Evolutionary conservation across 1,140 invertebrate species (phyloP), one percentile per base, ranked within the genome.

Genomic region (Drosophila melanica): DNA sequence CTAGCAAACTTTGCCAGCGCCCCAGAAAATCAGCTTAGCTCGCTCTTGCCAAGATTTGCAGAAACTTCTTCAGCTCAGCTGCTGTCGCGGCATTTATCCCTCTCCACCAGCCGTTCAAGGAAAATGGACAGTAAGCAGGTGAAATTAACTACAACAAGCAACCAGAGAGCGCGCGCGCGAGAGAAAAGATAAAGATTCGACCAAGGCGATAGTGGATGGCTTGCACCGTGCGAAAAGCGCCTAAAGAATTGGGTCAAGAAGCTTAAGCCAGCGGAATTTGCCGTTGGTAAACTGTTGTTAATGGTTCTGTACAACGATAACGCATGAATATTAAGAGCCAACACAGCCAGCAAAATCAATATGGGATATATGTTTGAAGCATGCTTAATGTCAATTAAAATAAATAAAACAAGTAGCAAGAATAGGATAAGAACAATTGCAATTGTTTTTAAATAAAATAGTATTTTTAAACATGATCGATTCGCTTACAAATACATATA

Each of bases 71-170:
- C 37, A 12, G 58, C 53, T 77, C 71, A 72, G 73, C 55, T 86
- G 78, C 81, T 81, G 78, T 87, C 82, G 78, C 79, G 70, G 82
- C 78, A 66, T 78, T 81, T 87, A 66, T 35, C 55, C 35, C 55
- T 53, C 45, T 41, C 64, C 62, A 35, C 37, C 3, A 20, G 27
- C 8, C 3, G 27, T 39, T 48, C 58, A 33, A 65, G 59, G 55
- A 73, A 78, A 81, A 82, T 75, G 72, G 81, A 86, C 82, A 86
- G 79, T 86, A 86, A 86, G 81, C 86, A 77, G 82, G 59, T 66
- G 67, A 86, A 86, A 86, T 86, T 86, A 86, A 82, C 82, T 87
- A 87, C 79, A 76, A 60, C 58, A 75, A 71, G 81, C 48, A 64
- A 42, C 27, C 7, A 41, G 45, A 45, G 27, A 30, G 41, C 45